phyloP scores from a whole-genome alignment of 2,113 vertebrate genomes.

The Thamnaconus septentrionalis region DNA sequence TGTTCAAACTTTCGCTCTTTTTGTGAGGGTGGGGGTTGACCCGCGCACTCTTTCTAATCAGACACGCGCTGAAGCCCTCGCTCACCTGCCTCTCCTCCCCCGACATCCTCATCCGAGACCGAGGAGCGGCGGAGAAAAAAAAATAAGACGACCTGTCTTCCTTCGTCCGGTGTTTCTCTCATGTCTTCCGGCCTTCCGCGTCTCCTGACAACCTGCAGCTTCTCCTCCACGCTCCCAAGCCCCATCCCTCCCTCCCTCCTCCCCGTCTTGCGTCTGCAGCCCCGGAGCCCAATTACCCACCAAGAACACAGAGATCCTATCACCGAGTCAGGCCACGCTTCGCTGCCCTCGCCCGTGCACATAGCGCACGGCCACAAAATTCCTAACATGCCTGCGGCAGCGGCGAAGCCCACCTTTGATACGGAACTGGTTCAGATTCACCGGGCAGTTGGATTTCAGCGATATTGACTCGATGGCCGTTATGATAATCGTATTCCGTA shows the following conservation, averaged over 20 bases:
- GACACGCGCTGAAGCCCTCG: background rate
- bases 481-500: slow-evolving; percentile 39
- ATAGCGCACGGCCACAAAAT: slow-evolving; percentile 33
- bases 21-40: too few species aligned
- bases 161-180: slow-evolving; percentile 24
- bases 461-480: slow-evolving; percentile 22
- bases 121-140: slow-evolving; percentile 5
- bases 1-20: slow-evolving; percentile 8
- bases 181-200: slow-evolving; percentile 21
- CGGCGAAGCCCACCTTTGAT: too few species aligned
- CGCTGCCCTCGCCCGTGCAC: slow-evolving; percentile 39
- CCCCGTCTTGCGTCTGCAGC: slow-evolving; percentile 28
- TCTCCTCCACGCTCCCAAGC: slow-evolving; percentile 24
- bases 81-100: slow-evolving; percentile 1
- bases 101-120: background rate
- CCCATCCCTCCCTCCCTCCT: too few species aligned
- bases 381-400: slow-evolving; percentile 47
- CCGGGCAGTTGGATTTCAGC: slow-evolving; percentile 27
- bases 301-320: slow-evolving; percentile 64
- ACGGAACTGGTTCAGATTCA: slow-evolving; percentile 23
- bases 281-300: slow-evolving; percentile 70
- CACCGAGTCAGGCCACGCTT: slow-evolving; percentile 58
- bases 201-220: slow-evolving; percentile 47
- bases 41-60: background rate
- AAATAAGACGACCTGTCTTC: slow-evolving; percentile 31